Conservation (phyloP, 2,888 invertebrate species). For the Agonopterix heracliana region DNA sequence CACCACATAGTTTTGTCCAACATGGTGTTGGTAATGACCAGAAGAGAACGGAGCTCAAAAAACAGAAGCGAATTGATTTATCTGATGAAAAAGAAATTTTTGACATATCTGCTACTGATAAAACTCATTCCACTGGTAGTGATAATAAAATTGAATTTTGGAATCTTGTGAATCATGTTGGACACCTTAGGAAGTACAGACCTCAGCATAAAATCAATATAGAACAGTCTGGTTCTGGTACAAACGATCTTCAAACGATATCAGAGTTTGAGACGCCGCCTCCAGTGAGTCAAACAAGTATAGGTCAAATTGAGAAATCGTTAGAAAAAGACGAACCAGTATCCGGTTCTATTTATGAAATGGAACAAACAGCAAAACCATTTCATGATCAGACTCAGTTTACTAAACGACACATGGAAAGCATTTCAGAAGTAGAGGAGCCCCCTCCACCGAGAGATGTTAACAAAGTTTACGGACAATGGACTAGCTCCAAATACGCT, state of each 20-base stretch:
- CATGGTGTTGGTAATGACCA: conserved; percentile 30
- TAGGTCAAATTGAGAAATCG: conserved; percentile 22
- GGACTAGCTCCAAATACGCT: conserved; percentile 58
- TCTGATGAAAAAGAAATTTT: conserved; percentile 33
- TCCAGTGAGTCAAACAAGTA: conserved; percentile 20
- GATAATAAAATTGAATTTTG: conserved; percentile 34
- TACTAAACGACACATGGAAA: conserved; percentile 15
- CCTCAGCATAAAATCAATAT: conserved; percentile 12
- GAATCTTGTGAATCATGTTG: conserved; percentile 32
- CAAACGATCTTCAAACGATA: conserved; percentile 26
- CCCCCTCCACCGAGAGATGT: conserved; percentile 42
- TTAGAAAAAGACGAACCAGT: conserved; percentile 15
- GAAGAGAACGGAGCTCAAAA: conserved; percentile 1
- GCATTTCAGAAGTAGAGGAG: conserved; percentile 39
- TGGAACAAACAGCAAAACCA: conserved; percentile 11
- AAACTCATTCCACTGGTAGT: conserved; percentile 14
- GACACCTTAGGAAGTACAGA: conserved; percentile 27
- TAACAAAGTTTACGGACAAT: conserved; percentile 51
- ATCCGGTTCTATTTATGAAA: conserved; percentile 21
- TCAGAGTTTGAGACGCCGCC: conserved; percentile 55
- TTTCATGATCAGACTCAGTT: background rate
- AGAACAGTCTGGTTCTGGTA: conserved; percentile 19
- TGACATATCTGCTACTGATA: conserved; percentile 20
- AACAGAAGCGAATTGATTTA: conserved; percentile 10
- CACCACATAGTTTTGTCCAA: conserved; percentile 34